These are phyloP conservation scores for Haplochromis burtoni DNA, from an alignment of 2,113 vertebrate genomes.

Conservation along the genomic window DNA sequence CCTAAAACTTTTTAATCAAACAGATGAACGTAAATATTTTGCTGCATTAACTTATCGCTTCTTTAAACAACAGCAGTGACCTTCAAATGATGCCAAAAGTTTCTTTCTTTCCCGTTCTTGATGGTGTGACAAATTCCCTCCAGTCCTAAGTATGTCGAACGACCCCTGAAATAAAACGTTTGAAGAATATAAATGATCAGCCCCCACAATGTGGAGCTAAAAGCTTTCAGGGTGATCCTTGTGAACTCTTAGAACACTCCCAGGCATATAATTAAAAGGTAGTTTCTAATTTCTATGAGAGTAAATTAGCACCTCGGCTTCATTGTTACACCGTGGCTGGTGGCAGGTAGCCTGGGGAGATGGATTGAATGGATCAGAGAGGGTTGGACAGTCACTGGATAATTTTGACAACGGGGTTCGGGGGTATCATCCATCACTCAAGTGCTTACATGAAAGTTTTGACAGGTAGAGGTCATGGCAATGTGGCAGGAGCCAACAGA, in stretches of 20 bases:
- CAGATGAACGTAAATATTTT: background rate
- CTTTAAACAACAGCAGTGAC: constrained; percentile 18
- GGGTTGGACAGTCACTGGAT: constrained; percentile 69
- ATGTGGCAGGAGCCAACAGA: constrained; percentile 67
- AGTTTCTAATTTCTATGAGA: constrained; percentile 69
- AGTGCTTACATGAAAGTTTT: constrained; percentile 67
- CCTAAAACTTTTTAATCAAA: background rate
- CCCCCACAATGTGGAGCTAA: constrained; percentile 51
- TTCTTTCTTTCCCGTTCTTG: background rate
- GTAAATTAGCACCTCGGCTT: constrained; percentile 61
- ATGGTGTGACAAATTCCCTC: constrained; percentile 22
- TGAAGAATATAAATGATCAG: constrained; percentile 55
- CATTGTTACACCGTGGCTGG: constrained; percentile 59
- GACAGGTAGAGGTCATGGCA: constrained; percentile 76
- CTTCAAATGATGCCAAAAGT: constrained; percentile 37
- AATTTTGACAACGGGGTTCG: constrained; percentile 65
- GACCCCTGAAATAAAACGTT: constrained; percentile 39
- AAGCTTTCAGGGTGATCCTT: constrained; percentile 52
- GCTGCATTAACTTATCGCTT: background rate
- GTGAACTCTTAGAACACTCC: constrained; percentile 59
- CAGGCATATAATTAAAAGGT: constrained; percentile 73
- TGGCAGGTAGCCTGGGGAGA: constrained; percentile 68
- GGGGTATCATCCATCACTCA: constrained; percentile 74
- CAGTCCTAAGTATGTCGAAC: constrained; percentile 1
- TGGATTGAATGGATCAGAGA: constrained; percentile 64